Percentiles rank a stretch among this genome's conserved stretches.
Conservation (phyloP, 2,797 vertebrate genomes). For the Lutjanus campechanus region DNA sequence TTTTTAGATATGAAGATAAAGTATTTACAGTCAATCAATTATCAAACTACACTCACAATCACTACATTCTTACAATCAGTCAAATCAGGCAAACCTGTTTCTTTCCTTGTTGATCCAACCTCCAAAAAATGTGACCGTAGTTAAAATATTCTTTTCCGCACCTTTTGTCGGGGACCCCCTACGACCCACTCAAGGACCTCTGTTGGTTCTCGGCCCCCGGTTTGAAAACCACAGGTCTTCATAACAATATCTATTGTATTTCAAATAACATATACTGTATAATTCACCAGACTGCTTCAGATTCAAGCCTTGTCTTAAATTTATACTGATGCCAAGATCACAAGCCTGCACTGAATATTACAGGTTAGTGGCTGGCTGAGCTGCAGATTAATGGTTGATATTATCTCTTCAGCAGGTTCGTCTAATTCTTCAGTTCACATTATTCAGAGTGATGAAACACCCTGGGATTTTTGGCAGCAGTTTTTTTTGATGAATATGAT, state of each 20-base stretch:
- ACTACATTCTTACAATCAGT: too few relatives aligned
- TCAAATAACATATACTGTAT: conserved; percentile 2
- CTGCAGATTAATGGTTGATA: conserved; percentile 7
- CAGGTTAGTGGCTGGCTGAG: not conserved
- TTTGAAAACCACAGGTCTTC: too few relatives aligned
- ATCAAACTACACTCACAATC: too few relatives aligned
- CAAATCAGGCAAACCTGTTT: too few relatives aligned
- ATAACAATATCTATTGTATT: not conserved
- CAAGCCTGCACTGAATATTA: conserved; percentile 1
- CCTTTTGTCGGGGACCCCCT: too few relatives aligned
- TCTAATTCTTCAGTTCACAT: conserved; percentile 4
- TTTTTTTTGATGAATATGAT: not conserved
- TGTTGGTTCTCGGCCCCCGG: too few relatives aligned
- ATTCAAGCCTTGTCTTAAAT: not conserved
- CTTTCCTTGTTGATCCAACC: too few relatives aligned
- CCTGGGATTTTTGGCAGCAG: not conserved
- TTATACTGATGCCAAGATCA: not conserved
- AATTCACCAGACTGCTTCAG: not conserved
- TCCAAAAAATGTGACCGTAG: too few relatives aligned
- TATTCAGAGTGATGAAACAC: not conserved
- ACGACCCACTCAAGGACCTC: too few relatives aligned
- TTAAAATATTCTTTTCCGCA: too few relatives aligned
- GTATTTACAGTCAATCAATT: too few relatives aligned
- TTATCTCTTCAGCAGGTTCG: conserved; percentile 8
- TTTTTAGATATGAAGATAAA: too few relatives aligned